Evolutionary conservation across 2,888 invertebrate species (phyloP), one percentile per base, ranked within the genome.

Genomic region (Scaptomyza parva): DNA sequence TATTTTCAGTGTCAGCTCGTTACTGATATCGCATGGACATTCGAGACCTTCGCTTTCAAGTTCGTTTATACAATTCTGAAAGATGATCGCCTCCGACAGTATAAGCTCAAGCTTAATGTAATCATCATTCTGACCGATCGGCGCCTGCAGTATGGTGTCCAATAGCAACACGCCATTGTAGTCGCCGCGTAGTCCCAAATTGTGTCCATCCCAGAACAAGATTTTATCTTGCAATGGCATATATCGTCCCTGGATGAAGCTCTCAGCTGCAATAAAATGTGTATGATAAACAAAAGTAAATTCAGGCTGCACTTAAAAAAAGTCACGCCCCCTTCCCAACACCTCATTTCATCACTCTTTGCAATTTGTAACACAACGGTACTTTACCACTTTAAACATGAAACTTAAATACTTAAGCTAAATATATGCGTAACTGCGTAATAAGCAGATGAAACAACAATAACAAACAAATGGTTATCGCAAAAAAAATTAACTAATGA

Each of bases 121-220:
- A 89, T 96, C 96, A 86, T 97, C 96, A 52, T 95, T 93, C 83
- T 95, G 94, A 51, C 93, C 92, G 68, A 97, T 93, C 51, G 97
- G 96, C 68, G 95, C 95, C 92, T 98, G 98, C 63, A 98, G 93
- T 85, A 97, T 96, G 52, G 97, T 97, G 90, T 97, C 97, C 83
- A 98, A 93, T 61, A 98, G 93, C 53, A 98, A 93, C 55, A 97
- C 97, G 69, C 98, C 97, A 92, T 97, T 97, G 91, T 97, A 96
- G 92, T 98, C 97, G 58, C 96, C 95, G 65, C 98, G 94, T 68
- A 97, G 95, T 73, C 97, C 97, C 79, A 98, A 93, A 71, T 95
- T 95, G 88, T 94, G 94, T 76, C 95, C 95, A 93, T 97, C 96
- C 92, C 96, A 96, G 88, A 97, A 95, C 80, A 97, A 93, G 78